Evolutionary conservation across 2,113 vertebrate genomes (phyloP).

Genomic region (Kobus ellipsiprymnus): DNA sequence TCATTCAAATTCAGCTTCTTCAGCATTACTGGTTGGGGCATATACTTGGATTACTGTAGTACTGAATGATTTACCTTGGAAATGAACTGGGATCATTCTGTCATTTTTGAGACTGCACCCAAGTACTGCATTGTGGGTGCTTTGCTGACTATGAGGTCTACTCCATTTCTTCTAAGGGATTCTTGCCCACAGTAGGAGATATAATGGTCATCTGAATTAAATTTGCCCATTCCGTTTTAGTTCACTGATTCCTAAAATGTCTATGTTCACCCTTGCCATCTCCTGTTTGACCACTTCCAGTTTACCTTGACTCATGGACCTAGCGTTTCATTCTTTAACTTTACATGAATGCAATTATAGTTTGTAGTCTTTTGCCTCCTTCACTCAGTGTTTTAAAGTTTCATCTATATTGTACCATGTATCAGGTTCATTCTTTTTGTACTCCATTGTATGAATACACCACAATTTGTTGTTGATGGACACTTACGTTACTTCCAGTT

Average conservation of each 20-base stretch:
- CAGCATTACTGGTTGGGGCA: neutral
- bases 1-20: neutral
- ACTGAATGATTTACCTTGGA: neutral
- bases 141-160: neutral
- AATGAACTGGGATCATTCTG: neutral
- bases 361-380: neutral
- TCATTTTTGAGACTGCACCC: neutral
- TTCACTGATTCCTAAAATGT: neutral
- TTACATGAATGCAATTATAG: neutral
- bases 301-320: neutral
- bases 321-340: neutral
- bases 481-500: neutral
- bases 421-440: neutral
- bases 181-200: neutral
- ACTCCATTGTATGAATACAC: neutral
- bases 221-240: neutral
- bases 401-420: neutral
- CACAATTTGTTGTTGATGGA: neutral
- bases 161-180: neutral
- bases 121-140: neutral
- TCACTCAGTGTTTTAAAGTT: neutral
- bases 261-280: neutral
- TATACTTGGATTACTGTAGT: neutral
- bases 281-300: neutral
- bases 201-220: neutral